These are phyloP conservation scores for Salarias fasciatus DNA, from an alignment of 2,797 vertebrate species.

Conservation along the genomic window DNA sequence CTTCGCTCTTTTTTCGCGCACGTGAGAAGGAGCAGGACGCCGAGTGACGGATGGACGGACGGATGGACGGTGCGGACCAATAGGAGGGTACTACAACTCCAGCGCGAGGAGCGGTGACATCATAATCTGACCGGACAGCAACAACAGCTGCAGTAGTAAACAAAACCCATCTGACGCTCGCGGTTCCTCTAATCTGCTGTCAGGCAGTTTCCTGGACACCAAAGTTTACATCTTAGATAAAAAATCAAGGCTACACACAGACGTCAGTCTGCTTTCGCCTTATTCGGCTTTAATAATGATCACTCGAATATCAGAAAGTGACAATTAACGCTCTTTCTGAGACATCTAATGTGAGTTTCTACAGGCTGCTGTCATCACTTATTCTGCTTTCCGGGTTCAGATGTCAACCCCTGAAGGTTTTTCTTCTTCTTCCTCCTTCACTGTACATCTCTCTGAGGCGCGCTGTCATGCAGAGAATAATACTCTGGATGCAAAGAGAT, in stretches of 20 bases:
- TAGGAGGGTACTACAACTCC: constrained; percentile 1
- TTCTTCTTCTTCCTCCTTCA: no score
- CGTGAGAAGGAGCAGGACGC: neutral
- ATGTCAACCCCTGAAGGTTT: neutral
- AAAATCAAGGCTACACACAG: no score
- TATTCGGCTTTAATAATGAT: no score
- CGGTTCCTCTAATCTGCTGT: constrained; percentile 31
- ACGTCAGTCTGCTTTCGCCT: no score
- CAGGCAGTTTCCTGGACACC: constrained; percentile 15
- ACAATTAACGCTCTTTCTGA: no score
- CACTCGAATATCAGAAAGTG: no score
- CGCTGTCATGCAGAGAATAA: constrained; percentile 38
- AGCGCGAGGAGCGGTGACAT: constrained; percentile 32
- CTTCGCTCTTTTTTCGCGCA: no score
- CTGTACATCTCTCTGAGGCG: no score
- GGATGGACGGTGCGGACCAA: constrained; percentile 9
- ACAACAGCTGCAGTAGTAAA: constrained; percentile 69
- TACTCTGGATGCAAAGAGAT: constrained; percentile 9
- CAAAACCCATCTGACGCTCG: constrained; percentile 47
- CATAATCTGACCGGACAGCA: constrained; percentile 37
- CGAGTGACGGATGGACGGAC: constrained; percentile 4
- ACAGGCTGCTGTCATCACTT: constrained; percentile 10
- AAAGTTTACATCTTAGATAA: no score
- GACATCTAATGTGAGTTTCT: constrained; percentile 2
- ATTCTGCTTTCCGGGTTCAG: constrained; percentile 2